Evolutionary conservation across 2,113 vertebrate species (phyloP), one percentile per base, ranked within the genome.

Genomic region (Vidua chalybeata): DNA sequence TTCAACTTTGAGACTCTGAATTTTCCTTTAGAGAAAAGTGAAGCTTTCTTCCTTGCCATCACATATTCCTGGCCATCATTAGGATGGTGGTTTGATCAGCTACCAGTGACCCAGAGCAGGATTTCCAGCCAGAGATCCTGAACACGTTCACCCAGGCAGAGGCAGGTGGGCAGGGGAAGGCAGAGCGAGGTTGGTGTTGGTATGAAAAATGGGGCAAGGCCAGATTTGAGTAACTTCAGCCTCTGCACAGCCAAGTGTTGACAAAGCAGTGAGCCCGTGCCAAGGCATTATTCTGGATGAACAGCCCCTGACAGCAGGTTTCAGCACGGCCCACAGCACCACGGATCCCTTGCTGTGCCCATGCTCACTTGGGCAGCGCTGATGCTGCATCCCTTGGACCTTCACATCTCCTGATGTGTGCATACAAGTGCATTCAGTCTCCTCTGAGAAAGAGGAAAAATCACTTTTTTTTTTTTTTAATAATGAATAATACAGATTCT

Each of bases 211-310:
- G 41, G 58, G 89, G n/a, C 84, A 94, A 85, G n/a, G 78, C 28
- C 41, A 68, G 71, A 37, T 94, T 52, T 64, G 45, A 93, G 81
- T 20, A 79, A 84, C 31, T 48, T 66, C 74, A 82, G 54, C 21
- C 28, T 58, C 26, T 24, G 49, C 55, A 46, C 83, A 76, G 56
- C 81, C 74, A 73, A 56, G 81, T 8, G 21, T 54, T 89, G 87
- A 84, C 23, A 24, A 75, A 81, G 45, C 73, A 84, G 61, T 3
- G 80, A 89, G 54, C 45, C 17, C 0, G 11, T 93, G 94, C 78
- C 94, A 94, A 85, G 59, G 54, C 56, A 22, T 93, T 81, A 28
- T 77, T 93, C 82, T 61, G 83, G 48, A 27, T 59, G 92, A 90
- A 0, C 78, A 64, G 76, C 6, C 72, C 59, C 15, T 77, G 89